Conservation (phyloP, 2,797 vertebrate species). For the Anabacerthia variegaticeps region DNA sequence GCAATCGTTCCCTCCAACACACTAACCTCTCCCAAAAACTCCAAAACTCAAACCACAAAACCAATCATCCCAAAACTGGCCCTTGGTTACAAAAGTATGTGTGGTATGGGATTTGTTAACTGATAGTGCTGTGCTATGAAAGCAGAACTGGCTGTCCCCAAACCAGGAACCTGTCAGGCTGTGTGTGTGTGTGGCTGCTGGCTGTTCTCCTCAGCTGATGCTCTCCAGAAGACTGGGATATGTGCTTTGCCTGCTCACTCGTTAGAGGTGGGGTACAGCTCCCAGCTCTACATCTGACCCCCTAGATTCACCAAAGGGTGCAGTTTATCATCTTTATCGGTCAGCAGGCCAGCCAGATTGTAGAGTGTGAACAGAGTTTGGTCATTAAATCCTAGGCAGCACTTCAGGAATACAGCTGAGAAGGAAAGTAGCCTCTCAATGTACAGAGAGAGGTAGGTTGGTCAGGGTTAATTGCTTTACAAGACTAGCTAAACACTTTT, state of each 20-base stretch:
- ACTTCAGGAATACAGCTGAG: background rate
- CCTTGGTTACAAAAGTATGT: background rate
- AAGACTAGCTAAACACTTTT: background rate
- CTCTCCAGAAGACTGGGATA: background rate
- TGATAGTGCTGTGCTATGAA: background rate
- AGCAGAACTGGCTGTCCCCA: rapidly evolving
- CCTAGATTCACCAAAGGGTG: background rate
- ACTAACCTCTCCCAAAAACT: no score
- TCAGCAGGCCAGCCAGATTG: background rate
- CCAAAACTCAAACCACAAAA: background rate
- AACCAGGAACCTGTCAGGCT: background rate
- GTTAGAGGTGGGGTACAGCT: background rate
- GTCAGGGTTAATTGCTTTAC: background rate
- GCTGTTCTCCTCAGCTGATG: background rate
- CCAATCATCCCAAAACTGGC: background rate
- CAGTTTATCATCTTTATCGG: background rate
- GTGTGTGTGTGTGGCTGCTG: background rate
- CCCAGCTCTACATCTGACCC: background rate
- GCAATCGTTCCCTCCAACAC: background rate
- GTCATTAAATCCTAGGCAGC: background rate
- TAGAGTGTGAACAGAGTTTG: background rate
- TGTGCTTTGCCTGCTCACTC: background rate
- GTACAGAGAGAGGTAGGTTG: background rate
- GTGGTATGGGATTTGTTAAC: background rate
- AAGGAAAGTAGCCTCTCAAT: background rate